These are phyloP conservation scores for Bradypodion pumilum DNA, from an alignment of 2,797 vertebrate genomes.

Conservation along the genomic window DNA sequence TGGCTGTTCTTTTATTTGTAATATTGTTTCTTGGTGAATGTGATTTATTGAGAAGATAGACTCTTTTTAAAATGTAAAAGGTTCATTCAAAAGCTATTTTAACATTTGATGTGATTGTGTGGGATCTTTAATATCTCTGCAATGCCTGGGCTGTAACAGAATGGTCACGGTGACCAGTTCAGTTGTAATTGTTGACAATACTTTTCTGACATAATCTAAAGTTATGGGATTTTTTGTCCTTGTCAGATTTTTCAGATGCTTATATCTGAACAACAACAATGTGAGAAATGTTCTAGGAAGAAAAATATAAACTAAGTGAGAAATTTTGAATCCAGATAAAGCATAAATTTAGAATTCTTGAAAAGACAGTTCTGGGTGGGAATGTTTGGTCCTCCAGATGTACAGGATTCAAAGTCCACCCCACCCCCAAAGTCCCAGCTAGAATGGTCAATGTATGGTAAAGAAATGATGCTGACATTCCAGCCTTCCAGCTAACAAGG, in stretches of 20 bases:
- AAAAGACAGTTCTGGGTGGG: neutral
- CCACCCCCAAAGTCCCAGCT: neutral
- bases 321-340: neutral
- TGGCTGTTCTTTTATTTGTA: neutral
- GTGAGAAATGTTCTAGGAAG: neutral
- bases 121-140: constrained; percentile 20
- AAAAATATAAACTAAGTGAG: neutral
- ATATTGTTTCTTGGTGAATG: constrained; percentile 9
- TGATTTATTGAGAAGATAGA: neutral
- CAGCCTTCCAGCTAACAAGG: no score
- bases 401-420: neutral
- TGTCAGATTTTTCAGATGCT: constrained; percentile 7
- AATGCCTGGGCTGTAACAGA: neutral
- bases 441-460: neutral
- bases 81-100: constrained; percentile 24
- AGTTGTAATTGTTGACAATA: neutral
- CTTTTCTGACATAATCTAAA: constrained; percentile 27
- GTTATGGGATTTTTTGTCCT: constrained; percentile 23
- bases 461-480: no score
- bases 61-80: neutral
- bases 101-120: constrained; percentile 1
- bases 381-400: neutral
- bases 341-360: neutral
- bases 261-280: neutral
- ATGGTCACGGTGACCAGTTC: constrained; percentile 44